These are phyloP conservation scores for Eptesicus fuscus DNA, from an alignment of 2,113 vertebrate genomes.

Conservation along the genomic window DNA sequence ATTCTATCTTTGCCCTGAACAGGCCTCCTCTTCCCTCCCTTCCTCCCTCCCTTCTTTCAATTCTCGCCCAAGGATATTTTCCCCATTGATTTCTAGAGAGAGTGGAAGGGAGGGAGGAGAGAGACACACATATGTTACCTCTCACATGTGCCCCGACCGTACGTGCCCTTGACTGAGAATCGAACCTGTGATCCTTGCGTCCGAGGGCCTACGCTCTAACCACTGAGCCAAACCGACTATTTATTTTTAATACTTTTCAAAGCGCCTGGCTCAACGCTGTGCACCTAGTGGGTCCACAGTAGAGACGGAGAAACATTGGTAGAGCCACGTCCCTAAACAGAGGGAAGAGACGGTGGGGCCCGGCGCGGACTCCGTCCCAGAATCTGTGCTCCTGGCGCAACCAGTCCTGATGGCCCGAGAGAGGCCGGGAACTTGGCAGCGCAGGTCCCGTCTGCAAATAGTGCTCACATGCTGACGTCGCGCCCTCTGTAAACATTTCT, in stretches of 20 bases:
- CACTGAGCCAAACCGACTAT: not conserved
- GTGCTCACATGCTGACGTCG: not conserved
- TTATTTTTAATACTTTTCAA: not conserved
- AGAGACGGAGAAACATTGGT: no score
- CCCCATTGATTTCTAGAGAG: no score
- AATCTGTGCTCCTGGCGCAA: not conserved
- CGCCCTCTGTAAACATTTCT: conserved; percentile 39
- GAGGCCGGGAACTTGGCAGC: not conserved
- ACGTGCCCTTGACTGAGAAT: no score
- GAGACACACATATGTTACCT: no score
- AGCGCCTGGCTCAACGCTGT: not conserved
- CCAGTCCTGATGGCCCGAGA: not conserved
- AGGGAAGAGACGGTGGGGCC: not conserved
- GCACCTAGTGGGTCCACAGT: not conserved
- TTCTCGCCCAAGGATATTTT: no score
- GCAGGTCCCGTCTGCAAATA: not conserved
- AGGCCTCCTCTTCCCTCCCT: no score
- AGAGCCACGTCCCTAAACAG: not conserved
- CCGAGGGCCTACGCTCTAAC: no score
- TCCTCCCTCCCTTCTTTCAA: no score
- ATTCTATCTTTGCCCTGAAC: not conserved
- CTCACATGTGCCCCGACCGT: no score
- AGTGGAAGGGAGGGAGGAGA: no score
- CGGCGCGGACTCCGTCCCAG: not conserved
- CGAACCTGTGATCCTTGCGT: no score